Base-by-base conservation (phyloP, 92 coral and sea anemone species). In the Plumapathes pennacea region DNA sequence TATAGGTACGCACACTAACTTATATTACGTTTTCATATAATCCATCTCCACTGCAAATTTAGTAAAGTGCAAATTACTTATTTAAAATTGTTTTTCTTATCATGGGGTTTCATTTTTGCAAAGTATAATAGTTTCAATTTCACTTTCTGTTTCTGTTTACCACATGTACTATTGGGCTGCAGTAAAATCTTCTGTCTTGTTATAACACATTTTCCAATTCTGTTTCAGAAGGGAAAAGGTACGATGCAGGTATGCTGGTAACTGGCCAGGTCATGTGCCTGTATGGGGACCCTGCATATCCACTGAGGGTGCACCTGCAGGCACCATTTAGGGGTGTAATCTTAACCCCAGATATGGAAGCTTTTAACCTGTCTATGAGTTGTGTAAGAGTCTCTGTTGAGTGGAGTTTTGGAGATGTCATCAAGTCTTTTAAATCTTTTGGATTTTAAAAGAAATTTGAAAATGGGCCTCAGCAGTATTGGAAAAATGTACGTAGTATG, bases 201-300 rank as follows among this genome's bases (percentile, higher is more conserved):
- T n/a, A n/a, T n/a, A n/a, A n/a, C n/a, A n/a, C n/a, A n/a, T n/a
- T n/a, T n/a, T n/a, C n/a, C n/a, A n/a, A n/a, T n/a, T n/a, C n/a
- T n/a, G n/a, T 49, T 22, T 22, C 55, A 49, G 55, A 22, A 28
- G 55, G 55, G 10, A 49, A 49, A 12, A 23, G 55, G 31, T 36
- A 49, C 30, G 55, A 49, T 22, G 14, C 46, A 20, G 56, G 49
- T 6, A 64, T 50, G 46, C 56, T 64, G 13, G 6, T 57, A 10
- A 19, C 50, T 62, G 70, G 70, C 27, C 60, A 30, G 27, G 13
- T 45, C 20, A 45, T 29, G 43, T 49, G 37, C 50, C 50, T 54
- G 10, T 33, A 34, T 33, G 46, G 61, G 8, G 61, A 54, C 38
- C 65, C 51, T 39, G 38, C 51, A 7, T 58, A 58, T n/a, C 65